Evolutionary conservation across 2,797 vertebrate genomes (phyloP).

Genomic region (Mallotus villosus): DNA sequence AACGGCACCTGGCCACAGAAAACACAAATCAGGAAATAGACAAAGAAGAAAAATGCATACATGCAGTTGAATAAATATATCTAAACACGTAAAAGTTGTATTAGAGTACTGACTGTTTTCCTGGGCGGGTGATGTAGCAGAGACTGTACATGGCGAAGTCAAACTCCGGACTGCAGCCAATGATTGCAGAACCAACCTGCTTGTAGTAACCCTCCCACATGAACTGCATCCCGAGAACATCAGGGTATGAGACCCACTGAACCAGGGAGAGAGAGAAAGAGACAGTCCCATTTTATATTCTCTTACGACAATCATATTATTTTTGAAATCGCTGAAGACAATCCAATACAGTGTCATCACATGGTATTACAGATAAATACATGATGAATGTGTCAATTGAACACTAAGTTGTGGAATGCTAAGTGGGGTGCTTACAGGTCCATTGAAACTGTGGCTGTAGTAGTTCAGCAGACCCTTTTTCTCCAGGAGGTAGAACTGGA

Average conservation of each 20-base stretch:
- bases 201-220: slow-evolving; percentile 90
- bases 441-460: slow-evolving; percentile 88
- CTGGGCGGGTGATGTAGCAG: slow-evolving; percentile 88
- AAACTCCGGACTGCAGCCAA: slow-evolving; percentile 93
- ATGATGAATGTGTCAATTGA: neutral
- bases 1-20: slow-evolving; percentile 75
- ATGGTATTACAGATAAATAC: no score
- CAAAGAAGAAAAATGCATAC: neutral
- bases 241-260: slow-evolving; percentile 87
- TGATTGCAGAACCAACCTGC: slow-evolving; percentile 87
- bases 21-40: neutral
- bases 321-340: neutral
- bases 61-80: no score
- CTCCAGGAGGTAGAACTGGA: slow-evolving; percentile 89
- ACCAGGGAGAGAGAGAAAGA: neutral
- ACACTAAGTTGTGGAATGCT: neutral
- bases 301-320: no score
- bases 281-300: neutral
- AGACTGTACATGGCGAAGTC: slow-evolving; percentile 89
- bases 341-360: neutral
- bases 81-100: neutral
- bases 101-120: slow-evolving; percentile 79
- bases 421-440: slow-evolving; percentile 77
- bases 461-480: slow-evolving; percentile 84
- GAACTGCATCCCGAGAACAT: slow-evolving; percentile 91